Percentiles rank a stretch among this genome's conserved stretches.
phyloP scores from a whole-genome alignment of 2,797 vertebrate species.

The Lithobates sylvaticus region DNA sequence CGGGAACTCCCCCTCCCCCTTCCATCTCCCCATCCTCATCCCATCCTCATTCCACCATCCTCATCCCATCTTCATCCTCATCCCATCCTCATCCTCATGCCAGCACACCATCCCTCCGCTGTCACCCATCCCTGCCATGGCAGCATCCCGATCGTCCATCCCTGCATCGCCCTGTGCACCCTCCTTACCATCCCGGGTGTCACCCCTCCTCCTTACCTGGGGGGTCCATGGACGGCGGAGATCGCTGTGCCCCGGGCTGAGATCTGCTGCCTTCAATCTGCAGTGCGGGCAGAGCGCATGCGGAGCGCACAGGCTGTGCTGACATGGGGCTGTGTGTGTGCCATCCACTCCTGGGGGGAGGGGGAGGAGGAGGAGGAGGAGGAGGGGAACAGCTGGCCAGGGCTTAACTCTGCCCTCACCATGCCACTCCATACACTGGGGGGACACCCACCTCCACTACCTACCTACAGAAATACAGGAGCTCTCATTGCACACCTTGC shows the following conservation, averaged over 20 bases:
- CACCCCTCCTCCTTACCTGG: background rate
- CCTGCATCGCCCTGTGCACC: background rate
- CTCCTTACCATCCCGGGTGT: no score
- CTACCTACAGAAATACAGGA: no score
- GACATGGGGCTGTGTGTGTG: constrained; percentile 28
- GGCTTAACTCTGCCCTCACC: constrained; percentile 38
- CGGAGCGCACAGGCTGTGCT: constrained; percentile 41
- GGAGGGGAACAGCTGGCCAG: constrained; percentile 46
- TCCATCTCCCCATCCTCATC: constrained; percentile 12
- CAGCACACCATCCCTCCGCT: no score
- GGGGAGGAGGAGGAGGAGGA: constrained; percentile 14
- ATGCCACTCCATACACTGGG: background rate
- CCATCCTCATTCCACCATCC: background rate
- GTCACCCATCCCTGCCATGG: background rate
- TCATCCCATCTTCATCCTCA: background rate
- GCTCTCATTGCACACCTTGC: no score
- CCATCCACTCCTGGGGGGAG: constrained; percentile 33
- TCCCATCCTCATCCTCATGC: background rate
- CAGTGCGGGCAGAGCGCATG: constrained; percentile 67
- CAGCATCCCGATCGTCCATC: background rate
- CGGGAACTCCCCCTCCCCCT: constrained; percentile 2
- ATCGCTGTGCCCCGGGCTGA: background rate
- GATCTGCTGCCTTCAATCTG: constrained; percentile 61
- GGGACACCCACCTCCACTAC: no score
- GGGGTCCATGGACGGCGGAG: background rate